phyloP scores from a whole-genome alignment of 1,140 invertebrate species.

The Paraescarpia echinospica region DNA sequence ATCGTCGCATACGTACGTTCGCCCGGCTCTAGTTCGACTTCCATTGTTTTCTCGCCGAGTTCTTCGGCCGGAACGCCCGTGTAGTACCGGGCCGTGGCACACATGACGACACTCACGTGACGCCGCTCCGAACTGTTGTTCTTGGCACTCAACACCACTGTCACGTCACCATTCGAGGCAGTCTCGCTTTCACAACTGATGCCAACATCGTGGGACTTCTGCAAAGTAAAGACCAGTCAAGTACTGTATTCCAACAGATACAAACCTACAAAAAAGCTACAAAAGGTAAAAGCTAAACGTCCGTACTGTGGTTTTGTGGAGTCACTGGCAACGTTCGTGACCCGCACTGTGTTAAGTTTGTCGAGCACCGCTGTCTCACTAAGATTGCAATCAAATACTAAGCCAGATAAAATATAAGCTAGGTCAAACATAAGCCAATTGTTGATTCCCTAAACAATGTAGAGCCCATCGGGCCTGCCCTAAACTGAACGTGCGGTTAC shows the following conservation, averaged over 20 bases:
- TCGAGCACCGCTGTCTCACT: not conserved
- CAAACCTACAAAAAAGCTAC: not conserved
- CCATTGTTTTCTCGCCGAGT: not conserved
- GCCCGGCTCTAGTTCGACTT: not conserved
- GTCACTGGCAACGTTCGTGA: not conserved
- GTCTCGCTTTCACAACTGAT: not conserved
- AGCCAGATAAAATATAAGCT: too few species aligned
- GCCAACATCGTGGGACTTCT: slow-evolving; percentile 9
- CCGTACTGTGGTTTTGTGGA: not conserved
- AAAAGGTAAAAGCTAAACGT: not conserved
- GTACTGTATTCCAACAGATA: not conserved
- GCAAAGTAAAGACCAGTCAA: not conserved
- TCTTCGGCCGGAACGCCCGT: slow-evolving; percentile 18
- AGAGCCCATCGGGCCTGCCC: too few species aligned
- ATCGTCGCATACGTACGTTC: not conserved
- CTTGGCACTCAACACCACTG: not conserved
- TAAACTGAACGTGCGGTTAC: too few species aligned
- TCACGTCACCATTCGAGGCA: not conserved
- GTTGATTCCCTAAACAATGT: too few species aligned
- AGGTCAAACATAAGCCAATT: too few species aligned
- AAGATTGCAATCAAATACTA: too few species aligned
- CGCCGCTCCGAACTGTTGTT: not conserved
- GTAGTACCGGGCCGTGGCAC: slow-evolving; percentile 19
- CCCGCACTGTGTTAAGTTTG: not conserved
- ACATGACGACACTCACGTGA: not conserved